These are phyloP conservation scores for Coelopa pilipes DNA, from an alignment of 2,888 invertebrate genomes.

Conservation along the genomic window DNA sequence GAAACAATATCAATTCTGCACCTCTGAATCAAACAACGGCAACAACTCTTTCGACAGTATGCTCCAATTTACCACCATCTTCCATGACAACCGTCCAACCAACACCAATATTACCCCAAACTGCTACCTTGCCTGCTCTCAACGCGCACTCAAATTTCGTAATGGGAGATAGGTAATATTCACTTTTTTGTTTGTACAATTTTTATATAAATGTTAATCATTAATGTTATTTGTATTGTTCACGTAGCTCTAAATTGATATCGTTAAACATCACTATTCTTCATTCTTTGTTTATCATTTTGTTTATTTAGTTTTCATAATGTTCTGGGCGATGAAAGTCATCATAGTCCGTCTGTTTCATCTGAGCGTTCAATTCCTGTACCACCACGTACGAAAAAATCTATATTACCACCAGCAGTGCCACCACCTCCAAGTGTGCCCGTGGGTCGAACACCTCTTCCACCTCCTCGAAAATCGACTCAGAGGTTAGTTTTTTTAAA, in stretches of 20 bases:
- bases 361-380: slow-evolving; percentile 59
- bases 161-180: slow-evolving; percentile 54
- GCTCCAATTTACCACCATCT: background rate
- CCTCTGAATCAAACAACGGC: slow-evolving; percentile 25
- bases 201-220: slow-evolving; percentile 21
- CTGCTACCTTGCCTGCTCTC: slow-evolving; percentile 36
- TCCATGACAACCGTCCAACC: slow-evolving; percentile 17
- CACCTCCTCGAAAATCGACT: slow-evolving; percentile 62
- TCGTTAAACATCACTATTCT: slow-evolving; percentile 14
- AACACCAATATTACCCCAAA: background rate
- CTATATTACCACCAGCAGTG: slow-evolving; percentile 42
- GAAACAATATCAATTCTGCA: slow-evolving; percentile 26
- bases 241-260: slow-evolving; percentile 1
- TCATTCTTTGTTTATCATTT: slow-evolving; percentile 18
- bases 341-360: slow-evolving; percentile 60
- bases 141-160: slow-evolving; percentile 46
- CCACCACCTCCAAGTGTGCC: slow-evolving; percentile 49
- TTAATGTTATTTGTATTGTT: slow-evolving; percentile 21
- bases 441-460: slow-evolving; percentile 59
- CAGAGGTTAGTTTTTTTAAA: slow-evolving; percentile 59
- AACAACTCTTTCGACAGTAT: too few relatives aligned
- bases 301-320: slow-evolving; percentile 35
- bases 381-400: slow-evolving; percentile 61
- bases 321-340: slow-evolving; percentile 52
- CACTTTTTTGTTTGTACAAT: slow-evolving; percentile 25